Base-by-base conservation (phyloP, 2,888 invertebrate genomes). In the Conops quadrifasciatus region DNA sequence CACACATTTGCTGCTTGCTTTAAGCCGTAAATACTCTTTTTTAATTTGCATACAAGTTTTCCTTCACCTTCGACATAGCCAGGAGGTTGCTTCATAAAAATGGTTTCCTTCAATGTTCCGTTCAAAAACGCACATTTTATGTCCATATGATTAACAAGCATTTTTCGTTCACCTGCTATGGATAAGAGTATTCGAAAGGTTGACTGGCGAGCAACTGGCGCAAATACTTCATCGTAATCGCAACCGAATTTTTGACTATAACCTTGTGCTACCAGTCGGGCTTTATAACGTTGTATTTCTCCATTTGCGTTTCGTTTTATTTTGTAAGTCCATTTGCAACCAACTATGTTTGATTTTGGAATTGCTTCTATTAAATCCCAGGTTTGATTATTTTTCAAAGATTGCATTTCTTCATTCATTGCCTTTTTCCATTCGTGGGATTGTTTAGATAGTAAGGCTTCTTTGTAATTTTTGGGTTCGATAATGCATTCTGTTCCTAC, bases 1-100 rank as follows among this genome's bases (percentile, higher is more conserved):
- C 74, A 72, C 11, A 70, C 70, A n/a, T 70, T 49, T 43, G 72
- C 72, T 13, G 74, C 64, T 68, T 74, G 71, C 28, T 73, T 73
- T 16, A 74, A 49, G 3, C 69, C 72, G 47, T 71, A 74, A n/a
- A 74, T 30, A 21, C 72, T 72, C 30, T 64, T 67, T 0, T 71
- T 72, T 30, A 72, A 64, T 26, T 70, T 72, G 21, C 71, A 67
- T 13, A 70, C 71, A 45, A 58, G 13, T 15, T 26, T 53, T 7
- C 26, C 67, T 36, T 51, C 62, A 47, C 63, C 68, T 56, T 64
- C 30, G 21, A 64, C 26, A 30, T 68, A 72, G 2, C 72, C 72
- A 26, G 71, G 45, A 4, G 71, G 63, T 49, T 74, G 71, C 7
- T 62, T 63, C 69, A 69, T 73, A 45, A 59, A 74, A 21, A 72